Evolutionary conservation across 2,888 invertebrate genomes (phyloP), one percentile per base, ranked within the genome.

Genomic region (Leptogaster cylindrica): DNA sequence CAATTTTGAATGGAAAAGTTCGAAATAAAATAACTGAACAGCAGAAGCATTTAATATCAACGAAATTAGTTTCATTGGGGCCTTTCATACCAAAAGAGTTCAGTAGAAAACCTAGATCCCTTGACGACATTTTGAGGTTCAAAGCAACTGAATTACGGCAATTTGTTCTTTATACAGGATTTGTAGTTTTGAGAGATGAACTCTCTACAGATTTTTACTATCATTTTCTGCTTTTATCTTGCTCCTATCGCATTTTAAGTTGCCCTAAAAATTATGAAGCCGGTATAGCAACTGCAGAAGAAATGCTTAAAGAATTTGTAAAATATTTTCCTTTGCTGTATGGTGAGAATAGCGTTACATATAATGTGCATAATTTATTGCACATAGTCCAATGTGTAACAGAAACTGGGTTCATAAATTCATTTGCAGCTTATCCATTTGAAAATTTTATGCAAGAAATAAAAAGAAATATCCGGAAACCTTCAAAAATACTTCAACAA

Each of bases 301-400:
- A 66, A n/a, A 25, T 65, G 65, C n/a, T 55, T 20, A 25, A 63
- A n/a, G 16, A 36, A 55, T 71, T 71, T 71, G 70, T 72, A 7
- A 12, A 65, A 48, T 58, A 67, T 14, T 70, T 68, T 66, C 65
- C 70, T 20, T 23, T 51, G 68, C 48, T 70, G 51, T 72, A 69
- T 65, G 70, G 48, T 4, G 31, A 67, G 2, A 67, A 70, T 33
- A 52, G 52, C 31, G 68, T 70, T 12, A 58, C 66, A n/a, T 70
- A 70, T 33, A 68, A 68, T n/a, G 70, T 70, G 6, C 68, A 70
- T 66, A 64, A 63, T 31, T 44, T 71, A 12, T 18, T 71, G 6
- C 71, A 71, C 68, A 2, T 66, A 20, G 6, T 50, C 4, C 64
- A 67, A 7, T 63, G 41, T 46, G 36, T 68, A 1, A 50, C 61